Conservation (phyloP, 2,113 vertebrate genomes). For the Megatriorchis doriae region DNA sequence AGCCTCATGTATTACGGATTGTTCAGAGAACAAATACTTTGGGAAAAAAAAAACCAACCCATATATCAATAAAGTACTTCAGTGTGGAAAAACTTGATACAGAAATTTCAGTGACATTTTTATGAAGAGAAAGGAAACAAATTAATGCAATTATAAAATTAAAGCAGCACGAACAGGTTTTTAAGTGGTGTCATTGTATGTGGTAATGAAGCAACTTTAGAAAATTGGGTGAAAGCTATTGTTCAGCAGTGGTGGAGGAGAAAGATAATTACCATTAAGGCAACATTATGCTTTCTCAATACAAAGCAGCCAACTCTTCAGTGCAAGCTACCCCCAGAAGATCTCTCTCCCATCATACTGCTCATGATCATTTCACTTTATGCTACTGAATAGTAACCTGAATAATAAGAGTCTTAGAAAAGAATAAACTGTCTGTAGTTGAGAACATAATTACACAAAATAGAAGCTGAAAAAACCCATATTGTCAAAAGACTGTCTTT, state of each 20-base stretch:
- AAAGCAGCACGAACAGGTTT: constrained; percentile 42
- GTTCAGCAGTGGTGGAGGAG: background rate
- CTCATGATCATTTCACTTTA: background rate
- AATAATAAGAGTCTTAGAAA: background rate
- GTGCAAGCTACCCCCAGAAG: background rate
- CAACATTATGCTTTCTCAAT: background rate
- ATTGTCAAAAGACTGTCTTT: background rate
- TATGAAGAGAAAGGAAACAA: constrained; percentile 44
- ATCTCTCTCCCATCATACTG: background rate
- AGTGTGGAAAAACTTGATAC: constrained; percentile 16
- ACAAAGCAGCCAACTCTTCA: background rate
- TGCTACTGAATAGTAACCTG: background rate
- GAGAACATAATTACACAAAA: background rate
- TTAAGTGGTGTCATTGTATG: constrained; percentile 30
- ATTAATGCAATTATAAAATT: constrained; percentile 48
- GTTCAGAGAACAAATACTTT: constrained; percentile 50
- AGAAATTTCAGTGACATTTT: constrained; percentile 19
- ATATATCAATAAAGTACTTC: constrained; percentile 35
- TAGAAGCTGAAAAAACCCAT: background rate
- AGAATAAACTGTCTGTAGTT: background rate
- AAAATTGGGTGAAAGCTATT: constrained; percentile 47
- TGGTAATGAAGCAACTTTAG: constrained; percentile 29
- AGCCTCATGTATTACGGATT: constrained; percentile 11
- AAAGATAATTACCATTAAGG: constrained; percentile 36
- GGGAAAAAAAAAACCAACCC: background rate